Base-by-base conservation (phyloP, 2,888 invertebrate genomes). In the Baccha elongata region DNA sequence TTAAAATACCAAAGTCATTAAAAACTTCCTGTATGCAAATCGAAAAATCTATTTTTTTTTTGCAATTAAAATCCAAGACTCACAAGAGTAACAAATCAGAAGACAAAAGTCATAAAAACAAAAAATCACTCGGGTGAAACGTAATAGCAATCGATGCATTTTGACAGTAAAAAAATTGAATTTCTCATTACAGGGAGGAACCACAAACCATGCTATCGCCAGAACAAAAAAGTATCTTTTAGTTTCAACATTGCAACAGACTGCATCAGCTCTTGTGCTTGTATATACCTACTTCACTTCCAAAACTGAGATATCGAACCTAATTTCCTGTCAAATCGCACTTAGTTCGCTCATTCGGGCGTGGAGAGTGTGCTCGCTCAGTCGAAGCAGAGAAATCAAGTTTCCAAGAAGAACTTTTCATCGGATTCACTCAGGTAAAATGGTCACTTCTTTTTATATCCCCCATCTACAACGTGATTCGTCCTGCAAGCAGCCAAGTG, bases 301-400 rank as follows among this genome's bases (percentile, higher is more conserved):
- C 44, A 71, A 58, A 26, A 52, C 72, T 78, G n/a, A 60, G 76
- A 72, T 78, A 83, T 83, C 62, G 78, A 73, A 83, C 67, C 72
- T 73, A 83, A 83, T 83, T 83, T 83, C 83, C 76, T 83, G 78
- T 83, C 78, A 76, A 83, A 78, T 78, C 78, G 83, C 72, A 83
- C 83, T 78, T 78, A 83, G 83, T 78, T 64, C 78, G 72, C 73
- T 64, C 67, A 78, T 67, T 68, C 78, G 68, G 68, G 72, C 78
- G 68, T 78, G 55, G 64, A 65, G 71, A 78, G 83, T 64, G 78
- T 78, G 67, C 71, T 58, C 78, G 55, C 50, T 83, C 83, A 78
- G 72, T 53, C 78, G 83, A 55, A 78, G 72, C 73, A 72, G 76
- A 83, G 71, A 76, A 65, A 71, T 81, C 65, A 71, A 71, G 65